phyloP scores from a whole-genome alignment of 2,888 invertebrate species.

The Dynastes hyllus region DNA sequence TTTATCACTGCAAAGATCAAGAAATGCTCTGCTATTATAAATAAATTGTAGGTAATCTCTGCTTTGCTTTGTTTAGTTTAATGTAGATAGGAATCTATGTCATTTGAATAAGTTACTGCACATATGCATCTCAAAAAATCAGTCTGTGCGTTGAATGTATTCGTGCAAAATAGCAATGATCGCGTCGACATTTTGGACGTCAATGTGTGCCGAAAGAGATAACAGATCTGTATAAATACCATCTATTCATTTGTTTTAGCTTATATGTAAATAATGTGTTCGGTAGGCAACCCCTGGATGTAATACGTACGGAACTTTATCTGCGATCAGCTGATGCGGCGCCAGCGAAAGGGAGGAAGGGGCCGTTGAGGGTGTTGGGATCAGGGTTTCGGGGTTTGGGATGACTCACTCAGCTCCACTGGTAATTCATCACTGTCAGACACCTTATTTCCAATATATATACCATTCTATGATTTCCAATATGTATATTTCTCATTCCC shows the following conservation, averaged over 20 bases:
- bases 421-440: slow-evolving; percentile 71
- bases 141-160: too few species aligned
- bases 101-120: too few species aligned
- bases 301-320: slow-evolving; percentile 58
- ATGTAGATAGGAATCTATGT: too few species aligned
- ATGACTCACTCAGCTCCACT: slow-evolving; percentile 69
- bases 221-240: slow-evolving; percentile 50
- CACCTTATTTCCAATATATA: slow-evolving; percentile 70
- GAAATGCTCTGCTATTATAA: too few species aligned
- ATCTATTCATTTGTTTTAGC: slow-evolving; percentile 52
- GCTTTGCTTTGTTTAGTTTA: too few species aligned
- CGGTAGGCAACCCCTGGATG: slow-evolving; percentile 49
- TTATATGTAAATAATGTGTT: slow-evolving; percentile 55
- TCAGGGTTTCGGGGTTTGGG: slow-evolving; percentile 58
- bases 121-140: too few species aligned
- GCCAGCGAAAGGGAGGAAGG: slow-evolving; percentile 56
- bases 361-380: slow-evolving; percentile 51
- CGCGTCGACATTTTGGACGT: slow-evolving; percentile 31
- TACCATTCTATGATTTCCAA: slow-evolving; percentile 70
- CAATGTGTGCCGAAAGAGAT: slow-evolving; percentile 37
- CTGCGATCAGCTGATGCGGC: slow-evolving; percentile 64
- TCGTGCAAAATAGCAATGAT: slow-evolving; percentile 6
- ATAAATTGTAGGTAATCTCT: too few species aligned
- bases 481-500: slow-evolving; percentile 69
- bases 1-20: too few species aligned